Base-by-base conservation (phyloP, 2,888 invertebrate genomes). In the Epicampocera succincta region DNA sequence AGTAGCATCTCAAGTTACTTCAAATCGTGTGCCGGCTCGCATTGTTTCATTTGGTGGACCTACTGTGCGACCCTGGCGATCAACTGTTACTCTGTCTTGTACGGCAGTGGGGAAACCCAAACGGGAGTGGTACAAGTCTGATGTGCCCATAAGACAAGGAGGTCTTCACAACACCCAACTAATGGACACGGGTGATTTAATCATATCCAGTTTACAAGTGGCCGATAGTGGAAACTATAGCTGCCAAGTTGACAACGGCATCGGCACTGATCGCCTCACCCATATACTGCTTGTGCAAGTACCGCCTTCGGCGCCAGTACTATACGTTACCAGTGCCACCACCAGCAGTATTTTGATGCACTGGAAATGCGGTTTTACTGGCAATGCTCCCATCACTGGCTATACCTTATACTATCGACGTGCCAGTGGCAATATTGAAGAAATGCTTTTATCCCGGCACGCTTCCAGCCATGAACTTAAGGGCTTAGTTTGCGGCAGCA, bases 261-360 rank as follows among this genome's bases (percentile, higher is more conserved):
- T 94, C 72, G 95, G 95, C 21, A 93, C 93, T 25, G 95, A 95
- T 88, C 92, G 93, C 56, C 91, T 94, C 4, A 93, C 93, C 0
- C 94, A 94, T 87, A 91, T 92, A 66, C 90, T 95, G n/a, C 91
- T 93, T 21, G 94, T 95, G 0, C 94, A 95, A 92, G 95, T 95
- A 58, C 95, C 95, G 11, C 96, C 96, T 0, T 92, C 93, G 42
- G 93, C 95, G 0, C 96, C 96, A 0, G 92, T 94, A 5, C 91
- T 96, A 2, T 95, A 94, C 85, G 94, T 96, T 3, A 94, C 95
- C 3, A 95, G 95, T 87, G 94, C 95, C 2, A 96, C 96, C 0
- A 94, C 95, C 63, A 94, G 94, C 85, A 95, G 95, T 84, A 93
- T 96, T 78, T 90, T 94, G 54, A 92, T 95, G 85, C 94, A 95